Evolutionary conservation across 2,113 vertebrate genomes (phyloP), one percentile per base, ranked within the genome.

Genomic region (Australoheros scitulus): DNA sequence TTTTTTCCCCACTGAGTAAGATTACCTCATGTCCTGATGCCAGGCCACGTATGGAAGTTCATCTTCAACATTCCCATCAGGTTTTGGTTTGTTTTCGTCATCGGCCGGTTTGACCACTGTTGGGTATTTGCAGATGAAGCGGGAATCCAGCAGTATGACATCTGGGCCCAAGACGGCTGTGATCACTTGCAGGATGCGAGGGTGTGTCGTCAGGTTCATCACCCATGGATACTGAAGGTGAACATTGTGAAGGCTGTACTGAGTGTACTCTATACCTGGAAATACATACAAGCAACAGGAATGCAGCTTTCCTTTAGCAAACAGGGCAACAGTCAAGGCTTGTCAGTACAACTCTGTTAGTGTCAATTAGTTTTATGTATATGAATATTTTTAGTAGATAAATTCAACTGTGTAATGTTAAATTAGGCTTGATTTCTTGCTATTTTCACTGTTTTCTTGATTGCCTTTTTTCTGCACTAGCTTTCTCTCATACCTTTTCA

Each of bases 61-160:
- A 14, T 65, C 17, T 2, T 26, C 87, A 41, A 1, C 26, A 2
- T 0, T 41, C 14, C 34, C 78, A 1, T 64, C 76, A 36, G 63
- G 2, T 57, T 75, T 64, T n/a, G 20, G 24, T 55, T 79, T 47
- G 8, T 38, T 47, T 1, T 29, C 80, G 17, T 87, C 52, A 3
- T 32, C 77, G 38, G 82, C 57, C 7, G 57, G 18, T 59, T 77
- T 85, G 41, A 68, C 17, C 6, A 0, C 2, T 4, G 80, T 38
- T 5, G 96, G 95, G 82, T 96, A 97, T 93, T 96, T 97, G 82
- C 96, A 97, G 89, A 97, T 97, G 86, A 97, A 97, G 47, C 95
- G 93, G 8, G 96, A 96, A 87, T 97, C 96, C 34, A 97, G 92
- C 29, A 97, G 92, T 59, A 97, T 91, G 76, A 96, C 87, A 36